Evolutionary conservation across 2,113 vertebrate genomes (phyloP), one percentile per base, ranked within the genome.

Genomic region (Gobio gobio): DNA sequence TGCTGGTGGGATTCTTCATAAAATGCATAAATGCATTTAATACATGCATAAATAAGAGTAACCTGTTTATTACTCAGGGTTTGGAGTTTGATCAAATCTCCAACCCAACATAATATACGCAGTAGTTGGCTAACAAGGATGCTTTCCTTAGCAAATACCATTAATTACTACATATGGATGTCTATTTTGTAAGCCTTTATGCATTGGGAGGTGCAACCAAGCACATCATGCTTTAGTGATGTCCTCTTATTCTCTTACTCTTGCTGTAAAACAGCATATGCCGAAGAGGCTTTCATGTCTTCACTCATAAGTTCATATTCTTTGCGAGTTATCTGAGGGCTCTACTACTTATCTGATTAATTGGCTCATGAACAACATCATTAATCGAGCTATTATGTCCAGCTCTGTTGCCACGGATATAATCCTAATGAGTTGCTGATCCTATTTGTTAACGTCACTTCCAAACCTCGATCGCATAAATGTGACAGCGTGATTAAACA

Each of bases 371-470:
- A 88, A 91, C 74, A 79, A 85, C 85, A 86, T 92, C 89, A 89
- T 93, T 92, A 93, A 88, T 84, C 70, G 75, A 83, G 77, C 85
- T 90, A 85, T 85, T 88, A 88, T 88, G 88, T 85, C 86, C 59
- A 8, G 70, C 87, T 89, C 84, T 87, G 89, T 56, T 45, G 83
- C 86, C 56, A 82, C 68, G 56, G 88, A 90, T 90, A 91, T 86
- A 80, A 79, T 84, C 70, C 82, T 93, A 93, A 93, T 92, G 88
- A 91, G 85, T 87, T 82, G 83, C 54, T 84, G 91, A 89, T 83
- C 2, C 26, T 85, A 88, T 92, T 92, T 92, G 91, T 94, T 93
- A 91, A 88, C 82, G 90, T 91, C 84, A 85, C 84, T 86, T 75
- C 58, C 66, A 70, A 58, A 63, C 64, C 74, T 85, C 49, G 79